A percentile compares a stretch with the other conserved stretches of the same genome.
phyloP scores from a whole-genome alignment of 2,888 invertebrate genomes.

The Mythimna pallens region DNA sequence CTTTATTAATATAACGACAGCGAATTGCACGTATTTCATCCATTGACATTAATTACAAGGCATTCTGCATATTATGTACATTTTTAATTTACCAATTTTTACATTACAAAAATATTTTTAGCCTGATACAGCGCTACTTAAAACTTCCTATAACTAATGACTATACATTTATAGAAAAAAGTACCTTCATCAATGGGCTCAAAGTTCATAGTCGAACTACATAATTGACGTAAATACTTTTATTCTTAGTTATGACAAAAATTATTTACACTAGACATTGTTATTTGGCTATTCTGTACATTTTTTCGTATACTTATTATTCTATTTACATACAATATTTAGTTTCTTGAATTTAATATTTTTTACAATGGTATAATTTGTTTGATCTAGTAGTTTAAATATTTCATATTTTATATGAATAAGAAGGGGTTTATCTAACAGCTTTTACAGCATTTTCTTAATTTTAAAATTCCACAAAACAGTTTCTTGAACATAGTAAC shows the following conservation, averaged over 20 bases:
- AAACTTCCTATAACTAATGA: constrained; percentile 46
- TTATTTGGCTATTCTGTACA: constrained; percentile 58
- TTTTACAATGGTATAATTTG: constrained; percentile 1
- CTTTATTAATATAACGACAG: constrained; percentile 82
- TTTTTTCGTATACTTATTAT: constrained; percentile 58
- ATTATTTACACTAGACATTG: constrained; percentile 62
- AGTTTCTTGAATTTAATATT: background rate
- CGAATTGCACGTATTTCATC: constrained; percentile 82
- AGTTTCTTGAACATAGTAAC: background rate
- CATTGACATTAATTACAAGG: constrained; percentile 82
- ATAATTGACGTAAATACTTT: constrained; percentile 85
- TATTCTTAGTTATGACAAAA: constrained; percentile 60
- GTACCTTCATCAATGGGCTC: constrained; percentile 87
- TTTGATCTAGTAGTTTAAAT: constrained; percentile 13
- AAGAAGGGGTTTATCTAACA: constrained; percentile 10
- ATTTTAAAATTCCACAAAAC: background rate
- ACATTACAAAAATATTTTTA: constrained; percentile 68
- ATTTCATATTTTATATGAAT: constrained; percentile 44
- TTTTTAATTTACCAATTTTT: constrained; percentile 46
- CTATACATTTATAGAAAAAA: constrained; percentile 76
- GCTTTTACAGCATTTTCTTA: constrained; percentile 13
- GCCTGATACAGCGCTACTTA: constrained; percentile 50
- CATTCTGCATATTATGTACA: constrained; percentile 69
- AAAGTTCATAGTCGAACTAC: constrained; percentile 77
- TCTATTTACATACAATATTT: constrained; percentile 56